A percentile compares a stretch with the other conserved stretches of the same genome.
Conservation (phyloP, 1,140 invertebrate species). For the Zaprionus taronus region DNA sequence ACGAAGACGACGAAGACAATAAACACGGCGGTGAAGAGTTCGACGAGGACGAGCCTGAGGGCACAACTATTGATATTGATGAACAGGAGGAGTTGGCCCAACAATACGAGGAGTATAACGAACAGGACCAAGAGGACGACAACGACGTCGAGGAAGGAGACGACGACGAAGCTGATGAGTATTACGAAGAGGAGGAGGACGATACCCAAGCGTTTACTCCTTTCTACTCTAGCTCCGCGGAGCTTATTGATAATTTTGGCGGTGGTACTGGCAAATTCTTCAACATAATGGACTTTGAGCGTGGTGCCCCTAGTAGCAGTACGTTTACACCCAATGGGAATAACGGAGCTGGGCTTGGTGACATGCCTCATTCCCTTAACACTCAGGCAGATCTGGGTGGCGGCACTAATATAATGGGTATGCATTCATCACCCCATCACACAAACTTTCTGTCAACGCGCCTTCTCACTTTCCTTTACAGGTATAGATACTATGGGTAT, state of each 20-base stretch:
- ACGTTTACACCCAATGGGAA: constrained; percentile 70
- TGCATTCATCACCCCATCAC: background rate
- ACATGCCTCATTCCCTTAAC: constrained; percentile 48
- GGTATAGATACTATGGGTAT: constrained; percentile 72
- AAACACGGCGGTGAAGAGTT: constrained; percentile 27
- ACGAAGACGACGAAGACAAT: constrained; percentile 66
- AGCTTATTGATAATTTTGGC: constrained; percentile 71
- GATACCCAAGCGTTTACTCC: constrained; percentile 74
- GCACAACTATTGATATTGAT: constrained; percentile 64
- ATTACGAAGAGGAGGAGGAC: constrained; percentile 76
- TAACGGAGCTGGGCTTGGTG: constrained; percentile 54
- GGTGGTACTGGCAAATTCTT: constrained; percentile 70
- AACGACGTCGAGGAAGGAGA: constrained; percentile 51
- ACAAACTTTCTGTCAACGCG: background rate
- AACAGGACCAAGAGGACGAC: constrained; percentile 57
- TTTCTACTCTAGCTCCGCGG: constrained; percentile 73
- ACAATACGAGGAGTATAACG: constrained; percentile 43
- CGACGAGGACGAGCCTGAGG: constrained; percentile 57
- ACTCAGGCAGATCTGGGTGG: constrained; percentile 60
- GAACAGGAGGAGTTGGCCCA: constrained; percentile 53
- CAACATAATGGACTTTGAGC: constrained; percentile 73
- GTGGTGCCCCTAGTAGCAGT: constrained; percentile 57
- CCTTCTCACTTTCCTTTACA: constrained; percentile 8
- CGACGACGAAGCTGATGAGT: constrained; percentile 73
- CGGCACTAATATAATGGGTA: constrained; percentile 71